A percentile compares a stretch with the other conserved stretches of the same genome.
These are phyloP conservation scores for Drosophila ironensis DNA, from an alignment of 1,140 invertebrate genomes.

Conservation along the genomic window DNA sequence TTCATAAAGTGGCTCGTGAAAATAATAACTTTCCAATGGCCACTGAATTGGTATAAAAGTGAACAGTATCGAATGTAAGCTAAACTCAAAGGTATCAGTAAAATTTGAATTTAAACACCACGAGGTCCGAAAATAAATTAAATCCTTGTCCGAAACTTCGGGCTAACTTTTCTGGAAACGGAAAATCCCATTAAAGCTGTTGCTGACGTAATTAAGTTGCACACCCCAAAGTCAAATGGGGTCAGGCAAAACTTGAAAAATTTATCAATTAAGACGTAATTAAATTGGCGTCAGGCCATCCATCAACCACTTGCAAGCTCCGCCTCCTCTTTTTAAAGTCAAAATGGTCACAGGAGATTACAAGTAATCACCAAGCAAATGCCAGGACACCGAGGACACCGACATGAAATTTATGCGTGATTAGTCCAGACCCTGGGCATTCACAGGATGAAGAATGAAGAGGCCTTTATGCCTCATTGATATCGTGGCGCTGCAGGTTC, in stretches of 20 bases:
- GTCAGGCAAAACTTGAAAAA: conserved; percentile 14
- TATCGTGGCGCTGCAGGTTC: conserved; percentile 26
- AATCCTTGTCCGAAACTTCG: too few relatives aligned
- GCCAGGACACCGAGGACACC: conserved; percentile 11
- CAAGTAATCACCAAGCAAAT: conserved; percentile 54
- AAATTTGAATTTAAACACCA: too few relatives aligned
- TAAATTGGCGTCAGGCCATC: conserved; percentile 24
- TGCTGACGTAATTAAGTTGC: too few relatives aligned
- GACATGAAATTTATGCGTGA: conserved; percentile 47
- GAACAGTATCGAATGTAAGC: too few relatives aligned
- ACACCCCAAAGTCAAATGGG: not conserved
- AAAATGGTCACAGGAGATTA: conserved; percentile 47
- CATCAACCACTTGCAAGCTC: not conserved
- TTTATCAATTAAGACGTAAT: conserved; percentile 65
- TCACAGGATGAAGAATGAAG: not conserved
- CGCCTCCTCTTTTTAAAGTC: conserved; percentile 15
- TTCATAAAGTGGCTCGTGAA: not conserved
- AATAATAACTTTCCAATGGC: not conserved
- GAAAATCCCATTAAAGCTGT: not conserved
- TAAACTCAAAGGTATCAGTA: too few relatives aligned
- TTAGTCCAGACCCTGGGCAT: conserved; percentile 46
- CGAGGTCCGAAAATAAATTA: too few relatives aligned
- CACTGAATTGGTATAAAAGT: too few relatives aligned
- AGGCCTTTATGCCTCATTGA: conserved; percentile 56
- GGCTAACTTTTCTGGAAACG: not conserved